Conservation (phyloP, 1,140 invertebrate species). For the Hirudo medicinalis region DNA sequence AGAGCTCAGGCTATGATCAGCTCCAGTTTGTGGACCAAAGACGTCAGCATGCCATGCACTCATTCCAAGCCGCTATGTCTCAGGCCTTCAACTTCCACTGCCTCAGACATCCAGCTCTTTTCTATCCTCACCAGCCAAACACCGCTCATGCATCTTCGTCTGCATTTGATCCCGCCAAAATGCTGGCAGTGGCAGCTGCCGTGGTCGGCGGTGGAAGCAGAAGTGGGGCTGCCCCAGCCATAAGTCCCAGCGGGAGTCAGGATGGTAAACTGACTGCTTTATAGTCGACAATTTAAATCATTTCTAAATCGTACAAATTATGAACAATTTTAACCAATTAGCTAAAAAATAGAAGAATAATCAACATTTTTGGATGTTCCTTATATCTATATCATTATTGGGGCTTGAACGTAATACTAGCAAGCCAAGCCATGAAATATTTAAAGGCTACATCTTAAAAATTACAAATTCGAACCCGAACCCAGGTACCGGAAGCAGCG, state of each 20-base stretch:
- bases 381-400: no score
- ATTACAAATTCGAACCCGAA: background rate
- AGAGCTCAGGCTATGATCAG: background rate
- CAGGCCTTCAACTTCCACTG: slow-evolving; percentile 17
- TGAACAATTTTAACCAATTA: no score
- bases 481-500: slow-evolving; percentile 6
- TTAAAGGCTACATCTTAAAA: no score
- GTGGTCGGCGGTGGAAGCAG: background rate
- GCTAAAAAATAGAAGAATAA: no score
- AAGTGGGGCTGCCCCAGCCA: background rate
- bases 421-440: no score
- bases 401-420: no score
- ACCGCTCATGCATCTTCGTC: background rate
- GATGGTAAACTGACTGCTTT: background rate
- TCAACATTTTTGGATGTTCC: no score
- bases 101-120: slow-evolving; percentile 5
- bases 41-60: background rate
- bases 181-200: slow-evolving; percentile 11
- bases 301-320: no score
- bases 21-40: background rate
- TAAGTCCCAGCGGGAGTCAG: slow-evolving; percentile 4
- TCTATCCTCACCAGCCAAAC: background rate
- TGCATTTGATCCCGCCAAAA: slow-evolving; percentile 5
- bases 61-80: slow-evolving; percentile 16
- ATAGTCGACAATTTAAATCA: no score